Conservation (phyloP, 1,140 invertebrate genomes). For the Camponotus floridanus region DNA sequence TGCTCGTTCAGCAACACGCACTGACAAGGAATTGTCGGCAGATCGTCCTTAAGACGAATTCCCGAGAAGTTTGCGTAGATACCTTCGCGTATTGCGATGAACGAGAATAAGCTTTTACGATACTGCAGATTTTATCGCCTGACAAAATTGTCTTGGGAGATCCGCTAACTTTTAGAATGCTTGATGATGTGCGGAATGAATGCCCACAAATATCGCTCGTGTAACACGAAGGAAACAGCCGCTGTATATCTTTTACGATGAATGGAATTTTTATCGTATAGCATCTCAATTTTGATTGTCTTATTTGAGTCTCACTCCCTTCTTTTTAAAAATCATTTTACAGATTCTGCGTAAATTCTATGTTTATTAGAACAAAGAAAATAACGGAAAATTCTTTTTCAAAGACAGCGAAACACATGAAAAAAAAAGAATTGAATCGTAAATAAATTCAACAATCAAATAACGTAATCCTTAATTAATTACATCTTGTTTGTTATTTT, state of each 20-base stretch:
- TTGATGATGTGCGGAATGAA: slow-evolving; percentile 17
- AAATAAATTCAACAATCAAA: slow-evolving; percentile 15
- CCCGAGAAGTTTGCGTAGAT: slow-evolving; percentile 19
- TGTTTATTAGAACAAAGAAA: not conserved
- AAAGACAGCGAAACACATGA: not conserved
- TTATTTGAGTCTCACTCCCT: not conserved
- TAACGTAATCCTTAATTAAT: not conserved
- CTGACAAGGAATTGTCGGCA: slow-evolving; percentile 34
- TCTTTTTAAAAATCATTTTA: not conserved
- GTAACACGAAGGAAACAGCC: slow-evolving; percentile 21
- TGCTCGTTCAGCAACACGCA: slow-evolving; percentile 14
- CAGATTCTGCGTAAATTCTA: not conserved
- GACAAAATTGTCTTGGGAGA: slow-evolving; percentile 53
- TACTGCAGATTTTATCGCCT: slow-evolving; percentile 41
- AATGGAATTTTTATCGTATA: slow-evolving; percentile 7
- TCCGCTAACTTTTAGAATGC: slow-evolving; percentile 13
- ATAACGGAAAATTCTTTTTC: not conserved
- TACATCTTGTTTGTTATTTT: not conserved
- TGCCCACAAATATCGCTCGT: slow-evolving; percentile 36
- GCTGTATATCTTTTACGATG: not conserved
- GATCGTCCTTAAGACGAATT: slow-evolving; percentile 40
- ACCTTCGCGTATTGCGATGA: slow-evolving; percentile 44
- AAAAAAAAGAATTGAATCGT: not conserved
- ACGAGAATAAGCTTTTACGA: slow-evolving; percentile 54
- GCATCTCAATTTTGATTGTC: slow-evolving; percentile 1